A percentile compares a stretch with the other conserved stretches of the same genome.
These are phyloP conservation scores for Calameuta pallipes DNA, from an alignment of 2,888 invertebrate species.

Conservation along the genomic window DNA sequence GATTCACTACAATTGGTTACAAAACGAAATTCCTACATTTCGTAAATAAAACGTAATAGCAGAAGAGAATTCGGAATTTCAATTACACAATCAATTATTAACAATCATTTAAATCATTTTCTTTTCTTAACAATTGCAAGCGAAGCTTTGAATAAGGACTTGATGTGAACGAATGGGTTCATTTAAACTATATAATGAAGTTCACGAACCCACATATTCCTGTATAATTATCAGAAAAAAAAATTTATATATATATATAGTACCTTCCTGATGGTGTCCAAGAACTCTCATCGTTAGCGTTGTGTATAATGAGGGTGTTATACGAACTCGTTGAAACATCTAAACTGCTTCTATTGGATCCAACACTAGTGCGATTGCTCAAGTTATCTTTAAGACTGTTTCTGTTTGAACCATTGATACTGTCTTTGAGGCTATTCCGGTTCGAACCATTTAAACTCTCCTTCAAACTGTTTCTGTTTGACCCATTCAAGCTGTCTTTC, in stretches of 20 bases:
- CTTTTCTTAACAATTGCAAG: not conserved
- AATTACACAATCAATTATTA: not conserved
- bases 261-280: conserved; percentile 72
- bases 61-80: not conserved
- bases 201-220: not conserved
- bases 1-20: not conserved
- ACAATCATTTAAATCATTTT: not conserved
- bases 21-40: not conserved
- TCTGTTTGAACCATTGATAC: conserved; percentile 63
- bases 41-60: not conserved
- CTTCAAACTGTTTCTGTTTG: conserved; percentile 62
- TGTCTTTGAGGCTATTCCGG: conserved; percentile 63
- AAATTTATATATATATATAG: conserved; percentile 9
- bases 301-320: conserved; percentile 87
- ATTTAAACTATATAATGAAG: not conserved
- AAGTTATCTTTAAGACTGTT: conserved; percentile 71
- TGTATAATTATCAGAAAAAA: not conserved
- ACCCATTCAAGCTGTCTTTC: conserved; percentile 60
- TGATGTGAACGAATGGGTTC: not conserved
- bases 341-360: conserved; percentile 74
- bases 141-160: not conserved
- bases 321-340: conserved; percentile 84
- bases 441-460: conserved; percentile 63
- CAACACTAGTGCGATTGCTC: conserved; percentile 75
- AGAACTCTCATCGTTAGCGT: conserved; percentile 77